Base-by-base conservation (phyloP, 2,797 vertebrate genomes). In the Hirundo rustica region DNA sequence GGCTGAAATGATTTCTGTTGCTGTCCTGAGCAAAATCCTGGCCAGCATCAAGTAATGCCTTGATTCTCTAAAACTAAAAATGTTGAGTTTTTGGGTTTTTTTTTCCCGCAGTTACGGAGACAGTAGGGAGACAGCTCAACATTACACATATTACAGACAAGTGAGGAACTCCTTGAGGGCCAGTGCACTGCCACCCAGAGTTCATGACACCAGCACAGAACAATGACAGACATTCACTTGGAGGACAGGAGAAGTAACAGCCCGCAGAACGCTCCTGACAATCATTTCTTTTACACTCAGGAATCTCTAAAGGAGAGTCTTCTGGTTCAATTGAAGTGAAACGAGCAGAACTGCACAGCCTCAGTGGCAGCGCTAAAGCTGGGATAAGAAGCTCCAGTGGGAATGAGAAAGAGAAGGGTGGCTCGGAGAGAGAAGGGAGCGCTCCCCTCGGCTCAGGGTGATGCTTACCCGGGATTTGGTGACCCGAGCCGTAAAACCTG, bases 401-500 rank as follows among this genome's bases (percentile, higher is more conserved):
- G 29, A 25, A 54, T 22, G 34, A 32, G 25, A 48, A 30, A 25
- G 29, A 13, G 34, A 47, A 16, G 5, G 16, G 32, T 6, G 22
- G 14, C 26, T 65, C 48, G 7, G 13, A 26, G 45, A 36, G 30
- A 27, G 38, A 55, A 19, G 15, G 26, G 42, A 5, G n/a, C 2
- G 42, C 4, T 48, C 30, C 4, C 2, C 10, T n/a, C 25, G 8
- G 0, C 32, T 53, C 36, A 8, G 42, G 34, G 38, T 5, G 51
- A 23, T 34, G 10, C 11, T 34, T 6, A 0, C 12, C 26, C 4
- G 3, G 8, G 50, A 8, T 53, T 61, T 30, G 4, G 3, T 2
- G 15, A 12, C 25, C 40, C 7, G 73, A 20, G 34, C 4, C 3
- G 0, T 6, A 44, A 30, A 61, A 44, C 9, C 14, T 0, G 47